These are phyloP conservation scores for Corythoichthys intestinalis DNA, from an alignment of 2,113 vertebrate genomes.

Conservation along the genomic window DNA sequence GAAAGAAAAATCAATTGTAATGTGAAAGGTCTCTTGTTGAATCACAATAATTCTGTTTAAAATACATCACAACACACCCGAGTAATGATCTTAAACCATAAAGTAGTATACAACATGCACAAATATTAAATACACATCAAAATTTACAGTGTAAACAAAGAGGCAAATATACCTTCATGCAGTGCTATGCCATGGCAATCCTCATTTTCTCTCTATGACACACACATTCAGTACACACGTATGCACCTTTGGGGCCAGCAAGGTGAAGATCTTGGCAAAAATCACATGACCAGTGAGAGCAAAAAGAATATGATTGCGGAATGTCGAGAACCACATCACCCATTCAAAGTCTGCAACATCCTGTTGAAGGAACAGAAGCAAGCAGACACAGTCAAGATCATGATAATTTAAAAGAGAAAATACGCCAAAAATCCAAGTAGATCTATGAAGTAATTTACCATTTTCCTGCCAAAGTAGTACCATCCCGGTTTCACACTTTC, in stretches of 20 bases:
- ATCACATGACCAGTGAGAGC: constrained; percentile 89
- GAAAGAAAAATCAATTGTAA: background rate
- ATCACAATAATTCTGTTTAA: background rate
- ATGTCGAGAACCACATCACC: constrained; percentile 97
- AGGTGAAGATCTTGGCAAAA: constrained; percentile 90
- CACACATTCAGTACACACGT: constrained; percentile 7
- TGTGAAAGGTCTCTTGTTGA: background rate
- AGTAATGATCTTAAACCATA: background rate
- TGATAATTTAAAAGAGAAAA: background rate
- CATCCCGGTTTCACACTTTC: constrained; percentile 86
- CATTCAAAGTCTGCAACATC: constrained; percentile 94
- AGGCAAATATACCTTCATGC: constrained; percentile 1
- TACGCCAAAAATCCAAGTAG: background rate
- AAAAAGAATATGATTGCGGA: constrained; percentile 91
- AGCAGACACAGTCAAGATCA: background rate
- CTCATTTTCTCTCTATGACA: constrained; percentile 1
- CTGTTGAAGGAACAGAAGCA: constrained; percentile 57
- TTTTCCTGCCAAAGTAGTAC: constrained; percentile 96
- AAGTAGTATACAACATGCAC: background rate
- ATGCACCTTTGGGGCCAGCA: constrained; percentile 85
- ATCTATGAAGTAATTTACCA: constrained; percentile 72
- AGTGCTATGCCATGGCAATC: constrained; percentile 3
- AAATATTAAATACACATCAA: background rate
- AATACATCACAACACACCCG: background rate
- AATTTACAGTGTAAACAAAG: background rate